phyloP scores from a whole-genome alignment of 2,888 invertebrate genomes.

The Ectemnius lituratus region DNA sequence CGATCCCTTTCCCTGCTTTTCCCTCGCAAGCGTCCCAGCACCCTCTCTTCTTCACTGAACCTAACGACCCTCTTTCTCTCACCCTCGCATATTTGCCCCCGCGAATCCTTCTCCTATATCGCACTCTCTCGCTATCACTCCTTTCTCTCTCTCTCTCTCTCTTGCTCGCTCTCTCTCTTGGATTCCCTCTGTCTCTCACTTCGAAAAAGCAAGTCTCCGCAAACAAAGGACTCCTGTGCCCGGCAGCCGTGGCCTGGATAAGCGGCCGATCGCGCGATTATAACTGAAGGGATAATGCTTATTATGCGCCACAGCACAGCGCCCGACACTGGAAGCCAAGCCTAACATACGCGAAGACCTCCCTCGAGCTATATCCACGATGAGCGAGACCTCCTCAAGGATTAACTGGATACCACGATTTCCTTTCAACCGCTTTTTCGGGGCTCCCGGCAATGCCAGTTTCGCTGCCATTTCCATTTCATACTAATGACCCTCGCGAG shows the following conservation, averaged over 20 bases:
- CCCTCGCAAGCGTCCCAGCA: too few species aligned
- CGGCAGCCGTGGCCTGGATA: slow-evolving; percentile 59
- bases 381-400: slow-evolving; percentile 53
- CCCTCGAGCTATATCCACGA: slow-evolving; percentile 34
- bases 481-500: slow-evolving; percentile 27
- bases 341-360: slow-evolving; percentile 48
- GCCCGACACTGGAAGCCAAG: slow-evolving; percentile 43
- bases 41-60: not conserved
- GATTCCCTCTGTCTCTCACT: slow-evolving; percentile 46
- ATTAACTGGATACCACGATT: slow-evolving; percentile 57
- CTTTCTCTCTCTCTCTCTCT: slow-evolving; percentile 12
- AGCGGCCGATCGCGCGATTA: slow-evolving; percentile 72
- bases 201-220: slow-evolving; percentile 61
- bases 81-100: slow-evolving; percentile 14
- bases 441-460: slow-evolving; percentile 12
- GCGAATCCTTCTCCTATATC: slow-evolving; percentile 31
- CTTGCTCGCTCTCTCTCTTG: slow-evolving; percentile 11
- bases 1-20: slow-evolving; percentile 26
- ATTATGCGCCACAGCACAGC: slow-evolving; percentile 62
- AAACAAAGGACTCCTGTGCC: slow-evolving; percentile 65
- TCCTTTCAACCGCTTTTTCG: slow-evolving; percentile 41
- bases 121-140: slow-evolving; percentile 8
- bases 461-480: slow-evolving; percentile 27
- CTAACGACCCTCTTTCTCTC: not conserved
- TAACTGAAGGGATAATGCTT: slow-evolving; percentile 68